Evolutionary conservation across 23 tunicate species (phyloP), one percentile per base, ranked within the genome.

Genomic region (Clavelina lepadiformis): DNA sequence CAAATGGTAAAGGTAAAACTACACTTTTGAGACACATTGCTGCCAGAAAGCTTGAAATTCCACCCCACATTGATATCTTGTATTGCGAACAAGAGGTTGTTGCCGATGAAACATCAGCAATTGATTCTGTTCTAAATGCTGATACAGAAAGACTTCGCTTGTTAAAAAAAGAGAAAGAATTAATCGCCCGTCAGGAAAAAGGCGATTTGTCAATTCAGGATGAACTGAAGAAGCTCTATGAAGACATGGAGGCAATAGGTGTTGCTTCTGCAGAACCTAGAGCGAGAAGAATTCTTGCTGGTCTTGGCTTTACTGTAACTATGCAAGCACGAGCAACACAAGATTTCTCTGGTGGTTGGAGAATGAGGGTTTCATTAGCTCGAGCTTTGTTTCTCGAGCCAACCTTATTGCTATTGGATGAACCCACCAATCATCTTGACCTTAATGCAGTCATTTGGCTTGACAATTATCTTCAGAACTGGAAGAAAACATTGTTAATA

Each of bases 291-390:
- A 94, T 94, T 29, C 67, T 94, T 5, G 89, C 99, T 36, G 99
- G 99, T 74, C 78, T 94, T 5, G 99, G 99, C 1, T 94, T 94
- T 68, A 94, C 95, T 51, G 49, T 28, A 21, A 58, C 83, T 3
- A 94, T 94, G 99, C 99, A 94, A 37, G 61, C 27, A 45, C 69
- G 92, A 19, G 83, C 93, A 1, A 79, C 88, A 3, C 95, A 78
- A 30, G 99, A 94, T 76, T 94, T 94, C 61, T 94, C 99, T 26
- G 99, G 99, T 23, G 99, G 99, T 21, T 94, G 99, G 99, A 76
- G 99, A 71, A 94, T 94, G 99, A 76, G 99, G 70, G 99, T 94
- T 21, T 94, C 99, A 0, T 69, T 94, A 5, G 99, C 99, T 6
- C 58, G 99, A 41, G 99, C 99, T 7, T 58, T 94, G 65, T 94